phyloP scores from a whole-genome alignment of 2,113 vertebrate species.

The Misgurnus anguillicaudatus region DNA sequence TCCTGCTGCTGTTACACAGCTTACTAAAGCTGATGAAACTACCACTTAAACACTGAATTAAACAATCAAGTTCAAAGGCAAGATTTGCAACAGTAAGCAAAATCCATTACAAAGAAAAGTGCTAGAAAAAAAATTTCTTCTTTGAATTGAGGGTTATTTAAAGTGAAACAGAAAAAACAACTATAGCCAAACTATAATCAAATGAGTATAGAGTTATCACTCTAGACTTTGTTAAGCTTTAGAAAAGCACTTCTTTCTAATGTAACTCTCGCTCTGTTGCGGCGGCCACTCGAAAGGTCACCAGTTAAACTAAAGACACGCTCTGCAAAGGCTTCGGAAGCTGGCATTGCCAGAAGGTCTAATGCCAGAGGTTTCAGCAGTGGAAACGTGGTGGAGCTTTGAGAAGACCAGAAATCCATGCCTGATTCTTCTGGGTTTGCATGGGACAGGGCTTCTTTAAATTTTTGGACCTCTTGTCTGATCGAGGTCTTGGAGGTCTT shows the following conservation, averaged over 20 bases:
- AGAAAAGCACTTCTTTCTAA: background rate
- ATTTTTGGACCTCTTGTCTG: slow-evolving; percentile 26
- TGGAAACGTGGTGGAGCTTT: background rate
- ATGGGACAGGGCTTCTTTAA: slow-evolving; percentile 20
- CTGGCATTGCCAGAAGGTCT: slow-evolving; percentile 46
- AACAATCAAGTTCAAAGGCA: too few species aligned
- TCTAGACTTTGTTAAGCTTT: background rate
- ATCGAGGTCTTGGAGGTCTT: slow-evolving; percentile 23
- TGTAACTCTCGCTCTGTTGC: slow-evolving; percentile 16
- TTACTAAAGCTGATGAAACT: too few species aligned
- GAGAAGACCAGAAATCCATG: slow-evolving; percentile 22
- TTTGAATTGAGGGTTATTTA: background rate
- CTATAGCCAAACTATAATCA: background rate
- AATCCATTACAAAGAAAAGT: too few species aligned
- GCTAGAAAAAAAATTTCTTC: too few species aligned
- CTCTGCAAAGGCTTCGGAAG: slow-evolving; percentile 34
- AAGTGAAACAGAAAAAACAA: background rate
- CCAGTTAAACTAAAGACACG: slow-evolving; percentile 40
- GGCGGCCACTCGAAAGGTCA: slow-evolving; percentile 20
- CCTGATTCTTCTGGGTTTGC: background rate
- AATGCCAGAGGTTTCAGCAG: slow-evolving; percentile 42
- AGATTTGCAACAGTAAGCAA: too few species aligned
- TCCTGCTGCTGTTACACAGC: too few species aligned
- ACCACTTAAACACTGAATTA: too few species aligned
- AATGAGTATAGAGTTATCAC: background rate